A percentile compares a stretch with the other conserved stretches of the same genome.
Evolutionary conservation across 2,113 vertebrate genomes (phyloP).

Genomic region (Balaeniceps rex): DNA sequence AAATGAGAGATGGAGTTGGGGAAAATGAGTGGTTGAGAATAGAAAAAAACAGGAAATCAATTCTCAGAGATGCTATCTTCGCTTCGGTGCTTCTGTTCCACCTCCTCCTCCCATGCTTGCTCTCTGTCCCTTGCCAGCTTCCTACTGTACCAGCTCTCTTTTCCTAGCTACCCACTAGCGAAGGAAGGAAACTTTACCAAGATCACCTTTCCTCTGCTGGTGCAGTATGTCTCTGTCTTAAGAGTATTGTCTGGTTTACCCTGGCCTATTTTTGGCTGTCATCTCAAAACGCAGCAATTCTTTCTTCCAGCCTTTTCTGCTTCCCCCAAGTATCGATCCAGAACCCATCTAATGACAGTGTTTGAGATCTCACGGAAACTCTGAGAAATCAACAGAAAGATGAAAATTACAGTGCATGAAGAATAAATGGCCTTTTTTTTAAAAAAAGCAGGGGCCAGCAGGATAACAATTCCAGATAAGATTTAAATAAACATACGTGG

Average conservation of each 20-base stretch:
- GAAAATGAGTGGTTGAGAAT: neutral
- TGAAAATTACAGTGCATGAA: neutral
- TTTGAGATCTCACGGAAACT: neutral
- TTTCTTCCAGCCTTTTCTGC: neutral
- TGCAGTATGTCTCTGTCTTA: neutral
- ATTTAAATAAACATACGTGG: slow-evolving; percentile 43
- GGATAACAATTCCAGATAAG: slow-evolving; percentile 10
- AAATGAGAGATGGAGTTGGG: neutral
- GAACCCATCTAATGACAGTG: neutral
- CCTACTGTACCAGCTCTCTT: neutral
- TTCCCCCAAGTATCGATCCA: neutral
- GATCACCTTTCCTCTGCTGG: neutral
- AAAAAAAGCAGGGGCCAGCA: neutral
- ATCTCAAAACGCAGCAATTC: neutral
- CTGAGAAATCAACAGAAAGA: neutral
- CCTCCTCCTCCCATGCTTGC: neutral
- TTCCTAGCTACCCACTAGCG: neutral
- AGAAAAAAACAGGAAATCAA: slow-evolving; percentile 5
- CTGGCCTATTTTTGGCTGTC: neutral
- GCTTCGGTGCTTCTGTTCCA: neutral
- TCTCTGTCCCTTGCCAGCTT: neutral
- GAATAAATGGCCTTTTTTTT: neutral
- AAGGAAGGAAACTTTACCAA: neutral
- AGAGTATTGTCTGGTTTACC: neutral
- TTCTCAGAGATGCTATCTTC: neutral